Conservation (phyloP, 2,888 invertebrate genomes). For the Gasteruption jaculator region DNA sequence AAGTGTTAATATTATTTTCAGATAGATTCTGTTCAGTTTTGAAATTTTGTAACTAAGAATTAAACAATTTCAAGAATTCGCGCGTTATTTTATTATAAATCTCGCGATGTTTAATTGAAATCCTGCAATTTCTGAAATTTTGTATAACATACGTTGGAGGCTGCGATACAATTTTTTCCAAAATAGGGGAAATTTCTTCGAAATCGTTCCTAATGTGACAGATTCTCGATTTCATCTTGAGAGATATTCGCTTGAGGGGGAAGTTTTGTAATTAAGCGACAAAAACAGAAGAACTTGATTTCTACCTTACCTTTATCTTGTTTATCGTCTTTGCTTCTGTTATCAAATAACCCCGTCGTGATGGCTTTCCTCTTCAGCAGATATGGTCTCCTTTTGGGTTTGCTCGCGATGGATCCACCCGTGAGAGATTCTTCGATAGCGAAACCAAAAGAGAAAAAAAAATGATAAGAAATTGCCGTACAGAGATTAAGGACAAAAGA, state of each 20-base stretch:
- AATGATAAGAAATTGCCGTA: no score
- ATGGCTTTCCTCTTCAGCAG: conserved; percentile 82
- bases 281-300: conserved; percentile 7
- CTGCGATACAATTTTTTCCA: no score
- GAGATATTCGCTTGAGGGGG: conserved; percentile 1
- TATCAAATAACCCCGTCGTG: conserved; percentile 83
- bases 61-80: no score
- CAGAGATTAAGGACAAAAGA: no score
- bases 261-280: conserved; percentile 13
- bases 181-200: no score
- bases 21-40: no score
- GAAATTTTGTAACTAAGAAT: no score
- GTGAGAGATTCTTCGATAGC: conserved; percentile 54
- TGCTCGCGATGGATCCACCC: conserved; percentile 54
- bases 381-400: conserved; percentile 75
- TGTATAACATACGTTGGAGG: no score
- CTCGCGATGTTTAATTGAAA: no score
- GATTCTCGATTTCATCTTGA: conserved; percentile 20
- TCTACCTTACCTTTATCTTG: conserved; percentile 64
- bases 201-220: conserved; percentile 19
- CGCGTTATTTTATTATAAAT: no score
- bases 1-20: no score
- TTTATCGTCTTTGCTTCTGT: conserved; percentile 67
- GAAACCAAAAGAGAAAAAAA: neutral
- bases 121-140: no score